phyloP scores from a whole-genome alignment of 2,113 vertebrate genomes.

The Brienomyrus brachyistius region DNA sequence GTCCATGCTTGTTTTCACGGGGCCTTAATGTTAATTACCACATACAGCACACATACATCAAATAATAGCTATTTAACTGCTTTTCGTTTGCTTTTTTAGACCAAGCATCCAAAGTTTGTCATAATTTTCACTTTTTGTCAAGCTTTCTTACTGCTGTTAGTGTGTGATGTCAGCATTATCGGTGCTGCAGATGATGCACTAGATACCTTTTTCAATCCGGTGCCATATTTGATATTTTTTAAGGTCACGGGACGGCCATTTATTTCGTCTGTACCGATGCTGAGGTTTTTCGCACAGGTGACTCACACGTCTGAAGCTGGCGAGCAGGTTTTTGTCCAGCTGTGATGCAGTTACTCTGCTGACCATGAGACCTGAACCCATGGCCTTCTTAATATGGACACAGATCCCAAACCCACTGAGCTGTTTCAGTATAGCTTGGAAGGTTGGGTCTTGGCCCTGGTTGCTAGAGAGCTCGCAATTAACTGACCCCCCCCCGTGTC shows the following conservation, averaged over 20 bases:
- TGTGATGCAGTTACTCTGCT: background rate
- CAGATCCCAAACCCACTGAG: background rate
- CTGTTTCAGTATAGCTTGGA: background rate
- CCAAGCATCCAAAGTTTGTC: background rate
- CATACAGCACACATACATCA: background rate
- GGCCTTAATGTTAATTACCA: background rate
- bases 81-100: background rate
- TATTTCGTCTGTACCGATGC: background rate
- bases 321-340: background rate
- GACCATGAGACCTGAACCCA: background rate
- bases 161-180: background rate
- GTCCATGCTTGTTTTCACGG: background rate
- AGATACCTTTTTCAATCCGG: background rate
- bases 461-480: background rate
- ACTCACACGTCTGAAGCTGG: background rate
- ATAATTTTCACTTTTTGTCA: background rate
- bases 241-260: background rate
- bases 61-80: background rate
- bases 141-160: background rate
- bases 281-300: background rate
- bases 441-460: background rate
- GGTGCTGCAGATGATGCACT: no score
- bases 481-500: background rate
- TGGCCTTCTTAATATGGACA: background rate
- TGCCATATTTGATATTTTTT: background rate